phyloP scores from a whole-genome alignment of 2,888 invertebrate genomes.

The Euzophera pinguis region DNA sequence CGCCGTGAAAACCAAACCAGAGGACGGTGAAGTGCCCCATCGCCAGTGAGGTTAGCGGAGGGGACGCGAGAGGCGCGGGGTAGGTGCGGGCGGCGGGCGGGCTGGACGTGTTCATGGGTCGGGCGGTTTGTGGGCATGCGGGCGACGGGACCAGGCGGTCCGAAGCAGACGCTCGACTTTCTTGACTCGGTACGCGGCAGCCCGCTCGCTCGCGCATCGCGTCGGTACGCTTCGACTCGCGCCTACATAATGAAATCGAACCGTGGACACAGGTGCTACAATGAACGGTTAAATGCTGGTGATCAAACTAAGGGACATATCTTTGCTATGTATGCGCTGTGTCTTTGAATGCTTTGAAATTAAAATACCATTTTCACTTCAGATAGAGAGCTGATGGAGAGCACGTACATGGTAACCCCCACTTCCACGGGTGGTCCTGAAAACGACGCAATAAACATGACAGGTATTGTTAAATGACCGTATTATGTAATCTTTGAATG shows the following conservation, averaged over 20 bases:
- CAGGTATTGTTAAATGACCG: slow-evolving; percentile 27
- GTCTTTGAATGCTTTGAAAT: slow-evolving; percentile 63
- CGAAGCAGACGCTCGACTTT: slow-evolving; percentile 19
- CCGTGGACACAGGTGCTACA: slow-evolving; percentile 77
- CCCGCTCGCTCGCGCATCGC: slow-evolving; percentile 17
- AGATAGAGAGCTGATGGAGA: slow-evolving; percentile 91
- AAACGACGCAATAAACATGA: slow-evolving; percentile 70
- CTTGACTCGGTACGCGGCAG: background rate
- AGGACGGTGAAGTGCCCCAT: slow-evolving; percentile 63
- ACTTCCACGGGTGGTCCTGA: slow-evolving; percentile 90
- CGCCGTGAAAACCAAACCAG: slow-evolving; percentile 71
- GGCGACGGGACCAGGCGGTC: slow-evolving; percentile 12
- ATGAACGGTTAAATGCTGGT: slow-evolving; percentile 76
- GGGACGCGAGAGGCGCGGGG: slow-evolving; percentile 44
- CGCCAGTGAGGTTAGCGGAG: slow-evolving; percentile 43
- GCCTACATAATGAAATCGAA: slow-evolving; percentile 61
- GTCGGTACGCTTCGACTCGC: slow-evolving; percentile 32
- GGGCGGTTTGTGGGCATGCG: slow-evolving; percentile 18
- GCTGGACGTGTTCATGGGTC: slow-evolving; percentile 13
- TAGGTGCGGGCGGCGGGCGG: slow-evolving; percentile 35
- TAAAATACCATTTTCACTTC: slow-evolving; percentile 87
- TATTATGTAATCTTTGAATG: background rate
- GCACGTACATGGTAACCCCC: slow-evolving; percentile 92
- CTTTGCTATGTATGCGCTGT: slow-evolving; percentile 73
- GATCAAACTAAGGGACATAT: slow-evolving; percentile 67